phyloP scores from a whole-genome alignment of 2,797 vertebrate species.

The Macropus fuliginosus region DNA sequence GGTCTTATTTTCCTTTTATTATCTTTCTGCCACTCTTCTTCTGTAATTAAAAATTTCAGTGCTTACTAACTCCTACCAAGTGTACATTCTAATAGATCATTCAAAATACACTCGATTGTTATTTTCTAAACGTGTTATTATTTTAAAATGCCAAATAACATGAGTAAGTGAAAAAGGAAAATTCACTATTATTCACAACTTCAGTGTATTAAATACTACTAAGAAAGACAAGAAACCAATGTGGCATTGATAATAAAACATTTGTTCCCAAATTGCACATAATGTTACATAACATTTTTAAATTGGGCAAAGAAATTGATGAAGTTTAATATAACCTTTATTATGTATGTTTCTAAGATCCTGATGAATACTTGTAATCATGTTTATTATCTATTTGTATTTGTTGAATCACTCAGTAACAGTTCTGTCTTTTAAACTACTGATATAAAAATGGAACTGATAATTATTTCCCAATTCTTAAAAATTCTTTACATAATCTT shows the following conservation, averaged over 20 bases:
- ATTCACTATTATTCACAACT: constrained; percentile 14
- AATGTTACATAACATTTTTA: constrained; percentile 32
- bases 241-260: constrained; percentile 35
- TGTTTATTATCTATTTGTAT: constrained; percentile 26
- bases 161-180: constrained; percentile 42
- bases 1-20: constrained; percentile 32
- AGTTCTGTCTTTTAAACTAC: constrained; percentile 50
- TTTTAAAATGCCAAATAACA: constrained; percentile 36
- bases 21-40: constrained; percentile 16
- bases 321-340: constrained; percentile 9
- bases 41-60: constrained; percentile 47
- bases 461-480: constrained; percentile 25
- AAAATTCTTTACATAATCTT: constrained; percentile 43
- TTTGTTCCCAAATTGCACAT: constrained; percentile 36
- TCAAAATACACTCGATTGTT: constrained; percentile 5
- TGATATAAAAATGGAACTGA: background rate
- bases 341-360: background rate
- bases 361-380: constrained; percentile 22
- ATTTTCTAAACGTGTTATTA: constrained; percentile 48
- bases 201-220: constrained; percentile 56
- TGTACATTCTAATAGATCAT: background rate
- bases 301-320: constrained; percentile 28
- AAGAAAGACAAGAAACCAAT: background rate
- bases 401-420: constrained; percentile 29
- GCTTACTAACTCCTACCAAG: constrained; percentile 36